These are phyloP conservation scores for Syngnathus typhle DNA, from an alignment of 2,113 vertebrate genomes.

Conservation along the genomic window DNA sequence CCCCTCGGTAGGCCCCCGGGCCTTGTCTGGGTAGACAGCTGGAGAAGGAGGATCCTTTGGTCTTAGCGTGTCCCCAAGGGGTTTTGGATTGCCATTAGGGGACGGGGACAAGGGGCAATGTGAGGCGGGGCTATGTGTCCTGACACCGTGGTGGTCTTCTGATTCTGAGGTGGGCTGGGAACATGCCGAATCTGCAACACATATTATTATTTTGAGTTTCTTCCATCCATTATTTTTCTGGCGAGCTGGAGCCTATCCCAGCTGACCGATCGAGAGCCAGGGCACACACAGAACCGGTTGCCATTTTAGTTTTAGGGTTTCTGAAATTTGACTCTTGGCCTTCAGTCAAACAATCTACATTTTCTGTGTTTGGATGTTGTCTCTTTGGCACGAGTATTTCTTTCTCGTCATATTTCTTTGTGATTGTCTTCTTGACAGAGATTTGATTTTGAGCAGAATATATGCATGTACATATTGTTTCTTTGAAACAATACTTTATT, in stretches of 20 bases:
- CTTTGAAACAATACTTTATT: background rate
- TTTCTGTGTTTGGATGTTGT: background rate
- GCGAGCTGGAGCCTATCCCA: too few species aligned
- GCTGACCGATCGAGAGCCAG: too few species aligned
- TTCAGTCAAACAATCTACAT: background rate
- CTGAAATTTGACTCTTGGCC: background rate
- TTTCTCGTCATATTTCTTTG: background rate
- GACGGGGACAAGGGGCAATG: conserved; percentile 64
- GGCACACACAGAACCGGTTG: too few species aligned
- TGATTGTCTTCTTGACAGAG: background rate
- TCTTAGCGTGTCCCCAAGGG: conserved; percentile 73
- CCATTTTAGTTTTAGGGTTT: background rate
- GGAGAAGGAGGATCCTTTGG: conserved; percentile 70
- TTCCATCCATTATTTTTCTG: too few species aligned
- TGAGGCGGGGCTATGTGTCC: conserved; percentile 60
- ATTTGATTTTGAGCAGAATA: background rate
- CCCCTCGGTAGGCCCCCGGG: conserved; percentile 70
- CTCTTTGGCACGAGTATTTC: background rate
- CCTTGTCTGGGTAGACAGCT: conserved; percentile 73
- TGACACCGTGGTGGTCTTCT: conserved; percentile 69
- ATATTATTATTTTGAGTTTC: conserved; percentile 6
- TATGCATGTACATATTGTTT: background rate
- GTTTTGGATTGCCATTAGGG: conserved; percentile 72
- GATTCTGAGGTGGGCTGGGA: conserved; percentile 66
- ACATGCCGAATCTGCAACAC: conserved; percentile 64